A percentile compares a stretch with the other conserved stretches of the same genome.
Evolutionary conservation across 2,888 invertebrate species (phyloP).

Genomic region (Leuctra nigra): DNA sequence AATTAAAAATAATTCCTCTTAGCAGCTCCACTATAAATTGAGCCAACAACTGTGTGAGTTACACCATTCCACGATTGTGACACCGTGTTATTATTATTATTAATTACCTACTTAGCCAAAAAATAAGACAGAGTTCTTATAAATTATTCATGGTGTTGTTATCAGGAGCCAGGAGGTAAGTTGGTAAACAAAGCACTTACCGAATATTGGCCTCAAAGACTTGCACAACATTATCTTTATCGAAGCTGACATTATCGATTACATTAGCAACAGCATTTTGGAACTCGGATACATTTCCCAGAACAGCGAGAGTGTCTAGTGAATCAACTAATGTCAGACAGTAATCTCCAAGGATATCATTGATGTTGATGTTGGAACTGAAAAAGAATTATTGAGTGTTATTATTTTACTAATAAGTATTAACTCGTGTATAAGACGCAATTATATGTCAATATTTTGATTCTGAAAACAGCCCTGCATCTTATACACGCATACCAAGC

Average conservation of each 20-base stretch:
- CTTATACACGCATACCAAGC: too few species aligned
- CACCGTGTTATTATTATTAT: too few species aligned
- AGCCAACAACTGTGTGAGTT: too few species aligned
- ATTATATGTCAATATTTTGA: too few species aligned
- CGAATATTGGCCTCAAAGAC: constrained; percentile 58
- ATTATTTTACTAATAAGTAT: too few species aligned
- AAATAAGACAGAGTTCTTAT: too few species aligned
- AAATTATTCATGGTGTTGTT: background rate
- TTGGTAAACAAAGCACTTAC: constrained; percentile 35
- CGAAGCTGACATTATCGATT: constrained; percentile 49
- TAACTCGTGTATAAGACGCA: too few species aligned
- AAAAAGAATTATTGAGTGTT: constrained; percentile 30
- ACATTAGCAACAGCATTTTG: constrained; percentile 49
- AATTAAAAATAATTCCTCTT: too few species aligned
- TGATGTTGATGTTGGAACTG: constrained; percentile 57
- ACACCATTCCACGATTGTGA: too few species aligned
- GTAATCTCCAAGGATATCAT: constrained; percentile 57
- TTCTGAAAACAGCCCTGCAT: too few species aligned
- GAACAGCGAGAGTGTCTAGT: constrained; percentile 51
- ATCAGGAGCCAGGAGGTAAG: background rate
- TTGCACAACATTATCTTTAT: constrained; percentile 53
- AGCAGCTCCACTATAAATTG: too few species aligned
- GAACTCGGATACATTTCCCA: constrained; percentile 52
- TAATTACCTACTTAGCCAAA: too few species aligned
- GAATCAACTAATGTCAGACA: constrained; percentile 53